Evolutionary conservation across 2,888 invertebrate species (phyloP).

Genomic region (Eurytoma californica): DNA sequence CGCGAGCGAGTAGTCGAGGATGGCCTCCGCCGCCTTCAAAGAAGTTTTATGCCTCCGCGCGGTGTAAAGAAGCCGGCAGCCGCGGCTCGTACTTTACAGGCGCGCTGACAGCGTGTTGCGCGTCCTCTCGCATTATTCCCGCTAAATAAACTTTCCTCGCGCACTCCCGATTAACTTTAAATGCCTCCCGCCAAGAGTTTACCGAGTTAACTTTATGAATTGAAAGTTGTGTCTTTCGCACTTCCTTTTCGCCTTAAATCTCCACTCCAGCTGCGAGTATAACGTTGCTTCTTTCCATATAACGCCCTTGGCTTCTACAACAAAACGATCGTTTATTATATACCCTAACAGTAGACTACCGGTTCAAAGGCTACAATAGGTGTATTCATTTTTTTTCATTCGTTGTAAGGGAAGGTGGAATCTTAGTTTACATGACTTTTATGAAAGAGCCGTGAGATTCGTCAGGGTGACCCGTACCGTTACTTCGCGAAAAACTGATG

Average conservation of each 20-base stretch:
- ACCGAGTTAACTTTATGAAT: slow-evolving; percentile 37
- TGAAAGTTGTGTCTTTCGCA: slow-evolving; percentile 19
- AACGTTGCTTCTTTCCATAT: too few species aligned
- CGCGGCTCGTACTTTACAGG: slow-evolving; percentile 39
- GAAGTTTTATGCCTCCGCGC: slow-evolving; percentile 49
- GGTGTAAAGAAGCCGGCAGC: slow-evolving; percentile 47
- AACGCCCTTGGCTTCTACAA: too few species aligned
- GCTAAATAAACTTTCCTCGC: slow-evolving; percentile 44
- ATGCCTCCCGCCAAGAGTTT: background rate
- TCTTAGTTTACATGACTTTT: background rate
- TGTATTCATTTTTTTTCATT: too few species aligned
- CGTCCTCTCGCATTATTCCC: slow-evolving; percentile 35
- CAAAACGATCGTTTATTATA: background rate
- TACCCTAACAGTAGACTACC: background rate
- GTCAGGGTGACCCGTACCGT: background rate
- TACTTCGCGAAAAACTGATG: slow-evolving; percentile 26
- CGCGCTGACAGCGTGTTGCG: slow-evolving; percentile 34
- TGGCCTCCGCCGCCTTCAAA: slow-evolving; percentile 37
- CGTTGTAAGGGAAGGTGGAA: too few species aligned
- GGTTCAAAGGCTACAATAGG: too few species aligned
- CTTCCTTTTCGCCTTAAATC: too few species aligned
- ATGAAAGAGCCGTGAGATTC: too few species aligned
- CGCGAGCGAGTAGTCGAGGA: background rate
- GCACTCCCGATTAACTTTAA: background rate
- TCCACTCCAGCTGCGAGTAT: too few species aligned